These are phyloP conservation scores for Tiliacea citrago DNA, from an alignment of 2,888 invertebrate species.

Conservation along the genomic window DNA sequence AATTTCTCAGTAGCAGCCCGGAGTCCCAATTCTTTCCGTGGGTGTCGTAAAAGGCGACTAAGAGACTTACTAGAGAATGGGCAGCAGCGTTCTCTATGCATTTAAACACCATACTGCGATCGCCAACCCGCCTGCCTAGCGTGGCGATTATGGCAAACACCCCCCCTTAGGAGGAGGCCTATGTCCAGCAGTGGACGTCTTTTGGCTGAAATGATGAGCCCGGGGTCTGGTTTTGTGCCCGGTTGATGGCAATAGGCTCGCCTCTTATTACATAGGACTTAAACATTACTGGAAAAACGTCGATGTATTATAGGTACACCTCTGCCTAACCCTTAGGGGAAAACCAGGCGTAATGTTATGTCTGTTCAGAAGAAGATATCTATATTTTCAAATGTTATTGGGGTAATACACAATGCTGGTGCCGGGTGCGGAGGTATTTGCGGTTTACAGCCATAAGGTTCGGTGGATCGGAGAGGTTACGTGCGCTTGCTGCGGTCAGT, in stretches of 20 bases:
- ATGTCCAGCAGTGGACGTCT: too few relatives aligned
- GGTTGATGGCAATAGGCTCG: neutral
- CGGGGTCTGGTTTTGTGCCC: neutral
- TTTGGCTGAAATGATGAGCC: too few relatives aligned
- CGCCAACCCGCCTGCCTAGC: too few relatives aligned
- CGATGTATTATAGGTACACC: neutral
- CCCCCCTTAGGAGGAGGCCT: too few relatives aligned
- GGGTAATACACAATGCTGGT: neutral
- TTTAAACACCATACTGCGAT: too few relatives aligned
- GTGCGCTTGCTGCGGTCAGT: conserved; percentile 20
- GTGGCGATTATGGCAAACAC: too few relatives aligned
- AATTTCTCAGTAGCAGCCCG: neutral
- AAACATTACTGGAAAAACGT: neutral
- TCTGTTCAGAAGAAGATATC: neutral
- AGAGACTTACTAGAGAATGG: too few relatives aligned
- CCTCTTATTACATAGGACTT: neutral
- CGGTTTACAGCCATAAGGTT: conserved; percentile 20
- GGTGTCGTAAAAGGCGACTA: too few relatives aligned
- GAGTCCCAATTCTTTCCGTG: too few relatives aligned
- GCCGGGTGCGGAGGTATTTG: conserved; percentile 21
- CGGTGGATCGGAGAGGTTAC: neutral
- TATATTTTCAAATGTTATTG: neutral
- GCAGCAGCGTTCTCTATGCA: too few relatives aligned
- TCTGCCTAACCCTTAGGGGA: neutral
- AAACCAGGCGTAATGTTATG: neutral